Conservation (phyloP, 2,113 vertebrate species). For the Uropsilus gracilis region DNA sequence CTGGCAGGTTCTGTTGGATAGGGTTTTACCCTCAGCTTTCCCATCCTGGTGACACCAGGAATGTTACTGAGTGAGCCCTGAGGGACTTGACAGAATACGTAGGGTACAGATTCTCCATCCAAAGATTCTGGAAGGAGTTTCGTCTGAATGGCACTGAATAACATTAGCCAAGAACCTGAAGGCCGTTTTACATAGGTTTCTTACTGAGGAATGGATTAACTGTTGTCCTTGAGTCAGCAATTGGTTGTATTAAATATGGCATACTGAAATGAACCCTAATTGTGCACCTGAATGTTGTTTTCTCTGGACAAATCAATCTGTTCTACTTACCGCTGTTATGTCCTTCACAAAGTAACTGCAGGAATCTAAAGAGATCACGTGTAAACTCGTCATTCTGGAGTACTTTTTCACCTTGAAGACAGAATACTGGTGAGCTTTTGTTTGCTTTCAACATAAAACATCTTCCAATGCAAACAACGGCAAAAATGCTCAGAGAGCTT, state of each 20-base stretch:
- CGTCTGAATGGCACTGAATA: not conserved
- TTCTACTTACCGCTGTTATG: conserved; percentile 96
- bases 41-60: not conserved
- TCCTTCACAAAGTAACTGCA: conserved; percentile 98
- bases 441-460: conserved; percentile 64
- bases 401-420: conserved; percentile 96
- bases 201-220: not conserved
- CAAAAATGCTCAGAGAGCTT: conserved; percentile 66
- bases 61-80: not conserved
- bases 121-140: conserved; percentile 1
- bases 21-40: not conserved
- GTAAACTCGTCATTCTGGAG: conserved; percentile 99
- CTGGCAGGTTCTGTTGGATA: not conserved
- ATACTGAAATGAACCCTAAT: not conserved
- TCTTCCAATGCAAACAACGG: conserved; percentile 61
- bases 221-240: not conserved
- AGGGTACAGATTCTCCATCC: not conserved
- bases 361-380: conserved; percentile 96
- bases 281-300: not conserved
- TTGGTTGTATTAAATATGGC: not conserved
- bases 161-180: not conserved
- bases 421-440: conserved; percentile 69
- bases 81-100: not conserved
- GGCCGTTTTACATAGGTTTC: not conserved
- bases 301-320: not conserved